These are phyloP conservation scores for Pantelozetes paolii DNA, from an alignment of 2,888 invertebrate genomes.

Conservation along the genomic window DNA sequence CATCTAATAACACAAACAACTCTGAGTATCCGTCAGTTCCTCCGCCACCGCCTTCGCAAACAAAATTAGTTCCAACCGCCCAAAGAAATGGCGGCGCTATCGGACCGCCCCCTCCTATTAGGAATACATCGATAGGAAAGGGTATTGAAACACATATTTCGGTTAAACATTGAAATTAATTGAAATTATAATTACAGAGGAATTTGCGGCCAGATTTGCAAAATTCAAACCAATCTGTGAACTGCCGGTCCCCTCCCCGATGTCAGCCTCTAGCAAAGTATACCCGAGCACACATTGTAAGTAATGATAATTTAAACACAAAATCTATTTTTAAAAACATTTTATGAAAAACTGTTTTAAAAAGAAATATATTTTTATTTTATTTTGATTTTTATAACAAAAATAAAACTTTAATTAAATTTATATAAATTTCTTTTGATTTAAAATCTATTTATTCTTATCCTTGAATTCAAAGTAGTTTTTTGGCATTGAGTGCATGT, in stretches of 20 bases:
- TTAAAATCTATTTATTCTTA: conserved; percentile 8
- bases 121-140: conserved; percentile 59
- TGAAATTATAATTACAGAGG: conserved; percentile 51
- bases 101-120: conserved; percentile 59
- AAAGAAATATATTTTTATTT: not conserved
- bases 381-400: not conserved
- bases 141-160: conserved; percentile 11
- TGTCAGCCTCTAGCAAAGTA: conserved; percentile 52
- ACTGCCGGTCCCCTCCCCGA: conserved; percentile 68
- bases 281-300: conserved; percentile 51
- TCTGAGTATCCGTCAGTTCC: conserved; percentile 57
- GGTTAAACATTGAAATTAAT: not conserved
- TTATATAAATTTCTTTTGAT: not conserved
- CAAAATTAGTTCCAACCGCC: not conserved
- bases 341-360: not conserved
- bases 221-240: conserved; percentile 61
- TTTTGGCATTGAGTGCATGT: no score
- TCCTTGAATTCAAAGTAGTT: not conserved
- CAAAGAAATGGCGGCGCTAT: conserved; percentile 51
- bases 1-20: conserved; percentile 47
- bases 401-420: not conserved
- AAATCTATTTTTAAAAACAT: not conserved
- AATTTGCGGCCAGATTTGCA: conserved; percentile 67
- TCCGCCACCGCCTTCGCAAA: conserved; percentile 56
- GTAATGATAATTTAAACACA: not conserved